Base-by-base conservation (phyloP, 2,113 vertebrate species). In the Climacteris rufus region DNA sequence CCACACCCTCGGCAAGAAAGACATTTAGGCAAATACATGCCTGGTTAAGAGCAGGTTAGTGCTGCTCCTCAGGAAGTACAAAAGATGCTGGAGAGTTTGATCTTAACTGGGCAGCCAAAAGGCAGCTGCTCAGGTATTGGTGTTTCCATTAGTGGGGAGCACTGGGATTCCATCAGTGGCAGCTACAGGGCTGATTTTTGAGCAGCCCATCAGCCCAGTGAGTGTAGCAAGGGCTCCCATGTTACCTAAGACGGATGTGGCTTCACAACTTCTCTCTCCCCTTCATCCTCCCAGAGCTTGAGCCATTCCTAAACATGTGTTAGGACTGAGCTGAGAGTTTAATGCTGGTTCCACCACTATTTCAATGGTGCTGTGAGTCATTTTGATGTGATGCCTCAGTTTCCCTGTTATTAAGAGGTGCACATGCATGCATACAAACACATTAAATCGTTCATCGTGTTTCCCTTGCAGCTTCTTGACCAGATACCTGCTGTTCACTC, bases 401-500 rank as follows among this genome's bases (percentile, higher is more conserved):
- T 90, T 93, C 94, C 83, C 92, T 93, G 80, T 93, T 89, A 96
- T 96, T 97, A 96, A 49, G 61, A 93, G 81, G 53, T n/a, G 21
- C 31, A 70, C 65, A 85, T 71, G 45, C 33, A 30, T 59, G 33
- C 35, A 31, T 37, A 72, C 44, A 86, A 74, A 39, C 68, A 65
- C 45, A 35, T 22, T 20, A 47, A 86, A 87, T 37, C 85, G 52
- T 65, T 78, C 60, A 4, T 15, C 0, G 2, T 21, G 8, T 39
- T 65, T 76, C 66, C 59, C 66, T 74, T 50, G 25, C 35, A 60
- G 27, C 57, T 71, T 87, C 89, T 65, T 81, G 28, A n/a, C 21
- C 22, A 37, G 45, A 50, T 83, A 64, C 24, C 52, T 59, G 63
- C 21, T 5, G 1, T 52, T 86, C 45, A 66, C 1, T 1, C 7